A percentile compares a stretch with the other conserved stretches of the same genome.
phyloP scores from a whole-genome alignment of 2,888 invertebrate genomes.

The Drosophila quasianomalipes region DNA sequence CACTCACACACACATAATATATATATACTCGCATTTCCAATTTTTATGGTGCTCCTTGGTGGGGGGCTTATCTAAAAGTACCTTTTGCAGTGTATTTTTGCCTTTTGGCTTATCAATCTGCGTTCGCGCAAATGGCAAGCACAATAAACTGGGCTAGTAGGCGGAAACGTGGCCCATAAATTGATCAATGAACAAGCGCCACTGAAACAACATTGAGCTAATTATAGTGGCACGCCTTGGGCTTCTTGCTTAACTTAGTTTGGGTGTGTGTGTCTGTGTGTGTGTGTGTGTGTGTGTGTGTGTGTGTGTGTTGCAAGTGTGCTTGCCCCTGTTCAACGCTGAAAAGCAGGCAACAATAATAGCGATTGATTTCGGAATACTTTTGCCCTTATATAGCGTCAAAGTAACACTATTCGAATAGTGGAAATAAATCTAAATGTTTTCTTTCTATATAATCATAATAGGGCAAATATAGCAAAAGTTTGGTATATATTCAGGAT shows the following conservation, averaged over 20 bases:
- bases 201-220: slow-evolving; percentile 48
- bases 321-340: slow-evolving; percentile 8
- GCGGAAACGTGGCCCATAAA: slow-evolving; percentile 49
- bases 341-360: slow-evolving; percentile 68
- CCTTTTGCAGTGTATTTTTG: slow-evolving; percentile 47
- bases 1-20: background rate
- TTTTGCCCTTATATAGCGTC: background rate
- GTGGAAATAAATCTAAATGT: slow-evolving; percentile 5
- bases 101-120: slow-evolving; percentile 44
- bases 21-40: slow-evolving; percentile 19
- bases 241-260: slow-evolving; percentile 46
- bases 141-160: slow-evolving; percentile 57
- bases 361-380: slow-evolving; percentile 60
- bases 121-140: slow-evolving; percentile 17
- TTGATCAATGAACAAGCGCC: slow-evolving; percentile 66
- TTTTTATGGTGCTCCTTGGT: slow-evolving; percentile 7
- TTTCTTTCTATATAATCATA: background rate
- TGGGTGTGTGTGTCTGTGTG: slow-evolving; percentile 19
- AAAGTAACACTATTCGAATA: slow-evolving; percentile 3
- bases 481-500: background rate
- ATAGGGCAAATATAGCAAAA: background rate
- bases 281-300: slow-evolving; percentile 17
- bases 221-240: slow-evolving; percentile 71
- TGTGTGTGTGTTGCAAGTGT: slow-evolving; percentile 13
- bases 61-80: slow-evolving; percentile 48